Conservation (phyloP, 2,113 vertebrate species). For the Seriola aureovittata region DNA sequence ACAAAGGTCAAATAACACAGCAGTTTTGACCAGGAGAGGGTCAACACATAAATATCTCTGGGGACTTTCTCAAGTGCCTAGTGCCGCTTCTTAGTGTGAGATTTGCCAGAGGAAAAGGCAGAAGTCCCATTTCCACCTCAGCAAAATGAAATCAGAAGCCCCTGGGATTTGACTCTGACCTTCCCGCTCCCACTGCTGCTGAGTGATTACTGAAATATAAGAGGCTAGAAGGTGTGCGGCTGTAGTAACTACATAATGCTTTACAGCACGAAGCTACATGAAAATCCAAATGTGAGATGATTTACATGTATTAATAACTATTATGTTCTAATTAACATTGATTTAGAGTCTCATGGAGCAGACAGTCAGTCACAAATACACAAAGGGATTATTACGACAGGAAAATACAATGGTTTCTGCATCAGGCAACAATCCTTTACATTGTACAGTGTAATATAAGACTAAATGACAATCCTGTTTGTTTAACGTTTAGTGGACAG, state of each 20-base stretch:
- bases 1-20: slow-evolving; percentile 74
- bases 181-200: slow-evolving; percentile 50
- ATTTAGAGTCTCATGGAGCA: slow-evolving; percentile 14
- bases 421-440: slow-evolving; percentile 3
- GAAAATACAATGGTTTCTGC: not conserved
- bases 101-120: slow-evolving; percentile 78
- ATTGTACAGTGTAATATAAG: slow-evolving; percentile 35
- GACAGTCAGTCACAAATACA: not conserved
- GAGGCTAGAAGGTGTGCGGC: slow-evolving; percentile 31
- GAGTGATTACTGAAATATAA: slow-evolving; percentile 68
- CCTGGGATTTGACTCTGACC: slow-evolving; percentile 71
- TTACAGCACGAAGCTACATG: not conserved
- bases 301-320: slow-evolving; percentile 34
- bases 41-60: slow-evolving; percentile 76
- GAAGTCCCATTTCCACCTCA: slow-evolving; percentile 76
- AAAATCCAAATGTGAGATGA: slow-evolving; percentile 4
- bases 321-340: slow-evolving; percentile 33
- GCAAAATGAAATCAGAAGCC: slow-evolving; percentile 83
- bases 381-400: slow-evolving; percentile 24
- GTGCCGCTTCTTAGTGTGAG: slow-evolving; percentile 74
- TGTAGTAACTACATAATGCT: slow-evolving; percentile 27
- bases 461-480: slow-evolving; percentile 70
- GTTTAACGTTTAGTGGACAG: slow-evolving; percentile 71
- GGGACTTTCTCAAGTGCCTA: slow-evolving; percentile 76
- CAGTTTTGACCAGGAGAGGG: slow-evolving; percentile 65